Conservation (phyloP, 2,888 invertebrate species). For the Strigamia maritima region DNA sequence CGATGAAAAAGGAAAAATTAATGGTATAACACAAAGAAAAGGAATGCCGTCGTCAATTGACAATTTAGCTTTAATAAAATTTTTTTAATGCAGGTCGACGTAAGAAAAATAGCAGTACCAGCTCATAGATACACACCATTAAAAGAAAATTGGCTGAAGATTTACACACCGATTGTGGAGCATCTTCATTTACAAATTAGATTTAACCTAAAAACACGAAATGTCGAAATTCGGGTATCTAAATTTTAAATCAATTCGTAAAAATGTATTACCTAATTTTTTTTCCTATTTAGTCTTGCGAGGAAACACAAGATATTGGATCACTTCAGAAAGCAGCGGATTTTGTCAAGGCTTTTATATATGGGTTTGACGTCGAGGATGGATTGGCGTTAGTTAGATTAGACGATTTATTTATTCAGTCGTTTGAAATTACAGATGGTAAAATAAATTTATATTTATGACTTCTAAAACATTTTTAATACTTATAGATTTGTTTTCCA, state of each 20-base stretch:
- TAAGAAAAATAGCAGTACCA: conserved; percentile 72
- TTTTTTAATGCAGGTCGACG: conserved; percentile 44
- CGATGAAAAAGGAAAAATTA: conserved; percentile 38
- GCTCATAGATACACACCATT: conserved; percentile 88
- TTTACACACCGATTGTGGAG: conserved; percentile 93
- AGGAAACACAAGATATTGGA: conserved; percentile 76
- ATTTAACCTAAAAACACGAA: conserved; percentile 85
- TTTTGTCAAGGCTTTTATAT: conserved; percentile 93
- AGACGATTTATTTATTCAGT: conserved; percentile 94
- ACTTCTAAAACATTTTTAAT: background rate
- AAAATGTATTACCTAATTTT: background rate
- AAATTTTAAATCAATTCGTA: conserved; percentile 37
- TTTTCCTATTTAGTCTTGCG: conserved; percentile 52
- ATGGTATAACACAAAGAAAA: conserved; percentile 34
- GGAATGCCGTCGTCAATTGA: background rate
- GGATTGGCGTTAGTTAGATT: conserved; percentile 87
- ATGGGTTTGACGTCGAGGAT: conserved; percentile 96
- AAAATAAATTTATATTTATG: conserved; percentile 38
- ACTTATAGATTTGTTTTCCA: conserved; percentile 45
- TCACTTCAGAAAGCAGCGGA: conserved; percentile 96
- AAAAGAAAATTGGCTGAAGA: conserved; percentile 95
- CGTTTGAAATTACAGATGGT: conserved; percentile 90
- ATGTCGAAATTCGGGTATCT: conserved; percentile 78
- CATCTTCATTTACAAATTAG: conserved; percentile 89
- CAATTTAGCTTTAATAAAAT: background rate